These are phyloP conservation scores for Synanthedon vespiformis DNA, from an alignment of 2,888 invertebrate genomes.

Conservation along the genomic window DNA sequence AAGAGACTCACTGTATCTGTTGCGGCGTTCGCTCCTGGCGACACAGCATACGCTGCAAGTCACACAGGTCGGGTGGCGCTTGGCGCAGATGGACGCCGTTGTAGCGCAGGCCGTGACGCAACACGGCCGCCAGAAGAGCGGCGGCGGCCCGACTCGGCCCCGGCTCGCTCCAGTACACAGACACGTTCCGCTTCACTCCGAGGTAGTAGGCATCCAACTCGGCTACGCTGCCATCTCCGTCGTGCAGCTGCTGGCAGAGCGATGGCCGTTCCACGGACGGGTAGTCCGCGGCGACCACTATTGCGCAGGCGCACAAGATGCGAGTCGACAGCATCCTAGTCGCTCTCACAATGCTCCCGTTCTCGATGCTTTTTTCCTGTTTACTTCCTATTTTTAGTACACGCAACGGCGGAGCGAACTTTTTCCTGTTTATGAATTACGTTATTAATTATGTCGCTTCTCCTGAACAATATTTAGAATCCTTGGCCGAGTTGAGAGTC, in stretches of 20 bases:
- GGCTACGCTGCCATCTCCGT: background rate
- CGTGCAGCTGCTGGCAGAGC: constrained; percentile 1
- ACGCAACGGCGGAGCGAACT: constrained; percentile 84
- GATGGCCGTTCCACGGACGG: constrained; percentile 15
- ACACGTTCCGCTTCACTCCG: background rate
- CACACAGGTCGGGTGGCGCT: background rate
- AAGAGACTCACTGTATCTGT: background rate
- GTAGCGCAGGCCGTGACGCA: background rate
- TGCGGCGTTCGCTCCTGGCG: background rate
- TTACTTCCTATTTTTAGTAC: constrained; percentile 48
- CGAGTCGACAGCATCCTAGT: too few species aligned
- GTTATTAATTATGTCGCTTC: too few species aligned
- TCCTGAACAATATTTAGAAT: too few species aligned
- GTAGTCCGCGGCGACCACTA: constrained; percentile 7
- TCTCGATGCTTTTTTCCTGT: too few species aligned
- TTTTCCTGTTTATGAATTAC: constrained; percentile 73
- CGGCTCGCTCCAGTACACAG: background rate
- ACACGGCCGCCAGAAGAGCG: background rate
- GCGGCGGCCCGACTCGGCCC: background rate
- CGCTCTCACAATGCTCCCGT: too few species aligned
- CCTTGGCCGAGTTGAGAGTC: too few species aligned
- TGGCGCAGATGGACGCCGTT: background rate
- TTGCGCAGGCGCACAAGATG: too few species aligned
- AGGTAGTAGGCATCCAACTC: background rate
- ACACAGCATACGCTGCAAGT: background rate